Evolutionary conservation across 2,797 vertebrate genomes (phyloP), one percentile per base, ranked within the genome.

Genomic region (Erethizon dorsatum): DNA sequence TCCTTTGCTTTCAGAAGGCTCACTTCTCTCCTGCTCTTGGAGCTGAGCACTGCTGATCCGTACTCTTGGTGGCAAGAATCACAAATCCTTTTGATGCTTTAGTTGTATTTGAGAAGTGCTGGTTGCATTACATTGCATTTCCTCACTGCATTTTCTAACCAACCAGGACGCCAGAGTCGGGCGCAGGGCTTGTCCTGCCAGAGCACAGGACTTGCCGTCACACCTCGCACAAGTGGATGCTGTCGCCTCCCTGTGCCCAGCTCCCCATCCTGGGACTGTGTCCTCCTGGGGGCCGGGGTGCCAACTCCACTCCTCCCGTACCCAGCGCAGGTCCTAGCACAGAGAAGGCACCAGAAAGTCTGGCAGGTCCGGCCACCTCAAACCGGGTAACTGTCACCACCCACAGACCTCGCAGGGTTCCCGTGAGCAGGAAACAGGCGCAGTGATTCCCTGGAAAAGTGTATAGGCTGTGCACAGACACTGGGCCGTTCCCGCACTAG

Each of bases 91-190:
- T 88, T 47, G 33, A 52, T 26, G 54, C 2, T 57, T 85, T 4
- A 41, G 14, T 31, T 17, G 14, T 54, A 52, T 45, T 12, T 82
- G 73, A 86, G 61, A 91, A 59, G 56, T 47, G 24, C 14, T 28
- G 31, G 22, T 45, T 54, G 24, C 33, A 57, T 83, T n/a, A 45
- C 54, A 52, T 2, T 59, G 69, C 45, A 78, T 87, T 67, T 82
- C 80, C 41, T 80, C 45, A 28, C 20, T 90, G 28, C 4, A 14
- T 83, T 52, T 93, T 84, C 91, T 84, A 61, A 84, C 37, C 17
- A 69, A 56, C 41, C 9, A 50, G 88, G 67, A 82, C 7, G 1
- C 8, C 24, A 52, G 91, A 59, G 56, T 61, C 63, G n/a, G 59
- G 59, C 1, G n/a, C 12, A 1, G 17, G 45, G 26, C 31, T 31